These are phyloP conservation scores for Austrolebias charrua DNA, from an alignment of 2,797 vertebrate genomes.

Conservation along the genomic window DNA sequence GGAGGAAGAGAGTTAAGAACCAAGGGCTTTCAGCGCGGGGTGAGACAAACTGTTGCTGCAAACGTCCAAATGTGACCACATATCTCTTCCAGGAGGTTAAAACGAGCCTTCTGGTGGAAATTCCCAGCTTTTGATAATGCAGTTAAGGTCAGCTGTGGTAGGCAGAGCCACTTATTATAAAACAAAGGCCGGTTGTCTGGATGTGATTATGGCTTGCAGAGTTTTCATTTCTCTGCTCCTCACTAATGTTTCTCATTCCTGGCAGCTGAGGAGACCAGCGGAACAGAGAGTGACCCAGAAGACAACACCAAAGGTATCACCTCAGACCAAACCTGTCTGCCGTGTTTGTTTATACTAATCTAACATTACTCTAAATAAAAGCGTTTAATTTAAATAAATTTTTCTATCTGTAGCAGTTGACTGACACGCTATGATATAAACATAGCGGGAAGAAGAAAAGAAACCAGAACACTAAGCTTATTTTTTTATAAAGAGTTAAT, in stretches of 20 bases:
- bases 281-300: slow-evolving; percentile 94
- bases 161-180: slow-evolving; percentile 48
- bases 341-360: background rate
- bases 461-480: background rate
- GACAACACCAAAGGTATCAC: slow-evolving; percentile 86
- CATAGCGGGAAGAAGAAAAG: background rate
- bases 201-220: slow-evolving; percentile 49
- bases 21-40: slow-evolving; percentile 82
- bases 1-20: slow-evolving; percentile 89
- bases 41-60: slow-evolving; percentile 56
- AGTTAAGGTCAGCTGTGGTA: slow-evolving; percentile 44
- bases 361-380: background rate
- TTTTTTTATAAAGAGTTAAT: background rate
- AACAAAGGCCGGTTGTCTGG: slow-evolving; percentile 66
- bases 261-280: slow-evolving; percentile 90
- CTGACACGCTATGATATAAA: no score
- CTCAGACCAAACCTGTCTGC: background rate
- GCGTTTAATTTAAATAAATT: background rate
- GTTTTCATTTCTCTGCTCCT: slow-evolving; percentile 51
- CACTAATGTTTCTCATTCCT: slow-evolving; percentile 39
- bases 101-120: slow-evolving; percentile 50
- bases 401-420: background rate
- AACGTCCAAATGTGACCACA: slow-evolving; percentile 37
- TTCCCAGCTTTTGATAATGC: slow-evolving; percentile 54
- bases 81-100: slow-evolving; percentile 47